phyloP scores from a whole-genome alignment of 2,113 vertebrate species.

The Heteronetta atricapilla region DNA sequence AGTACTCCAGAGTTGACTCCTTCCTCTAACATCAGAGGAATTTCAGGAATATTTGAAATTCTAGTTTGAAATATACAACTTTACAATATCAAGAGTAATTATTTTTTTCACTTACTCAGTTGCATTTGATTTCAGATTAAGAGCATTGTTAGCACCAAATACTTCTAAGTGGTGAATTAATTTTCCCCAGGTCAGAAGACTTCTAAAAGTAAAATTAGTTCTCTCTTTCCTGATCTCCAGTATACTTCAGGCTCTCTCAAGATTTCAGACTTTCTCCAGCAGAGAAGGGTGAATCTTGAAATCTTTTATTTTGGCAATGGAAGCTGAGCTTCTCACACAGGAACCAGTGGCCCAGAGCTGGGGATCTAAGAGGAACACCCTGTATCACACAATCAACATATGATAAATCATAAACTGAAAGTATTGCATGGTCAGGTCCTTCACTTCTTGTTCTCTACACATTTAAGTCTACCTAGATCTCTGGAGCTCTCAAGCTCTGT shows the following conservation, averaged over 20 bases:
- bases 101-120: neutral
- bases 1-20: neutral
- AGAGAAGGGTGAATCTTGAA: neutral
- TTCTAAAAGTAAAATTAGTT: neutral
- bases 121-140: neutral
- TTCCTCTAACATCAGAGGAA: neutral
- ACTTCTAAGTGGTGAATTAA: neutral
- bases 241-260: neutral
- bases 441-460: neutral
- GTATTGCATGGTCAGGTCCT: neutral
- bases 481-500: neutral
- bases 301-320: neutral
- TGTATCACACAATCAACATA: neutral
- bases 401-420: neutral
- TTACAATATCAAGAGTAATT: neutral
- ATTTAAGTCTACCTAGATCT: neutral
- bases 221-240: neutral
- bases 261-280: neutral
- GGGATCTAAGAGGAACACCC: neutral
- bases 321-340: neutral
- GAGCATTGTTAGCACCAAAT: neutral
- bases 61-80: neutral
- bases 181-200: neutral
- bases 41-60: neutral
- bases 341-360: neutral